Base-by-base conservation (phyloP, 2,888 invertebrate genomes). In the Cryptocheilus praepositus region DNA sequence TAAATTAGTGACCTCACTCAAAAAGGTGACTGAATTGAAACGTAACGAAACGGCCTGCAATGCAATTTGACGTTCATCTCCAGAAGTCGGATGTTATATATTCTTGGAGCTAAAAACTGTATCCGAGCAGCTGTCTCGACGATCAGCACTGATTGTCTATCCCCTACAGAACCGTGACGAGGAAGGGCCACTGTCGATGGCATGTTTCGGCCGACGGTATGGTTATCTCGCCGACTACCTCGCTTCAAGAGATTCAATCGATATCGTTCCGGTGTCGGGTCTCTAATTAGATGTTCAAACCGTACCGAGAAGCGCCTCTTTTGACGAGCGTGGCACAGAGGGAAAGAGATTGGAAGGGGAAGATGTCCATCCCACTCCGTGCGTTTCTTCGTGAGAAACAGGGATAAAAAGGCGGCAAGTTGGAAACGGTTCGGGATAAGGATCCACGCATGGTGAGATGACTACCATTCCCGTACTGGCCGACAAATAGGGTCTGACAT, bases 251-350 rank as follows among this genome's bases (percentile, higher is more conserved):
- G 71, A 69, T 71, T 61, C 56, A 65, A 71, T 71, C 71, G 71
- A 68, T 71, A 64, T 61, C 54, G 61, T 22, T 53, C 43, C 25
- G 56, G 36, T 43, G 55, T 52, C 64, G 66, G 57, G 54, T 64
- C 64, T 60, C 56, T 70, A 70, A 77, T 77, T 77, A 72, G 70
- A 74, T 67, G 58, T 61, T 61, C 46, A 44, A 62, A 59, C 52
- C 64, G 36, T 46, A 8, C 43, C n/a, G 59, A 2, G 66, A 51
- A n/a, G 36, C 51, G 46, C 19, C 22, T 22, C 36, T 49, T 8
- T n/a, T 55, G 55, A 28, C 28, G 19, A n/a, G 22, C 57, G 45
- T 15, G 13, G 21, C 36, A 55, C 36, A 11, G 36, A 16, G 55
- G 28, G 16, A 18, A 16, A n/a, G 13, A n/a, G 55, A 16, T 25